Conservation (phyloP, 2,888 invertebrate species). For the Chymomyza amoena region DNA sequence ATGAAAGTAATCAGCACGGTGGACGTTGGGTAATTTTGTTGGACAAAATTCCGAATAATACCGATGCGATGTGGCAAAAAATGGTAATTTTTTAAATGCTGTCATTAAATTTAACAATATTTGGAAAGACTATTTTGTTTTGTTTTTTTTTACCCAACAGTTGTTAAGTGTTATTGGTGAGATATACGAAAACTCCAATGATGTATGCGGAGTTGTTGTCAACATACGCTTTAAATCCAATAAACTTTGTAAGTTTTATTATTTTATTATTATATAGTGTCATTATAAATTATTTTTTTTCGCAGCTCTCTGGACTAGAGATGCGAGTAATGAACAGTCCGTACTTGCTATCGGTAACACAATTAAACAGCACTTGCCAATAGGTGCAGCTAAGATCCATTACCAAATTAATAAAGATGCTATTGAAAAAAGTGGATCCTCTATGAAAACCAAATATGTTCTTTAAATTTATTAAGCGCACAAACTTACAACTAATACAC, state of each 20-base stretch:
- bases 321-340: conserved; percentile 85
- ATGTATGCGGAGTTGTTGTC: too few species aligned
- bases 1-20: too few species aligned
- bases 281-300: too few species aligned
- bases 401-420: conserved; percentile 91
- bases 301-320: too few species aligned
- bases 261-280: too few species aligned
- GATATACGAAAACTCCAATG: too few species aligned
- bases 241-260: too few species aligned
- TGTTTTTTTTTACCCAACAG: conserved; percentile 72
- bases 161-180: conserved; percentile 93
- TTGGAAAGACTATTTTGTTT: neutral
- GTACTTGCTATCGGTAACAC: conserved; percentile 90
- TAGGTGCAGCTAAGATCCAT: conserved; percentile 80
- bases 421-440: conserved; percentile 87
- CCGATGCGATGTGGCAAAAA: conserved; percentile 90
- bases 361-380: conserved; percentile 88
- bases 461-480: neutral
- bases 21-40: too few species aligned
- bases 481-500: neutral
- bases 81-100: conserved; percentile 79
- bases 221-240: too few species aligned
- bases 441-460: conserved; percentile 81
- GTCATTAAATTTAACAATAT: neutral
- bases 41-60: conserved; percentile 83